Percentiles rank a stretch among this genome's conserved stretches.
phyloP scores from a whole-genome alignment of 2,797 vertebrate species.

The Uromys caudimaculatus region DNA sequence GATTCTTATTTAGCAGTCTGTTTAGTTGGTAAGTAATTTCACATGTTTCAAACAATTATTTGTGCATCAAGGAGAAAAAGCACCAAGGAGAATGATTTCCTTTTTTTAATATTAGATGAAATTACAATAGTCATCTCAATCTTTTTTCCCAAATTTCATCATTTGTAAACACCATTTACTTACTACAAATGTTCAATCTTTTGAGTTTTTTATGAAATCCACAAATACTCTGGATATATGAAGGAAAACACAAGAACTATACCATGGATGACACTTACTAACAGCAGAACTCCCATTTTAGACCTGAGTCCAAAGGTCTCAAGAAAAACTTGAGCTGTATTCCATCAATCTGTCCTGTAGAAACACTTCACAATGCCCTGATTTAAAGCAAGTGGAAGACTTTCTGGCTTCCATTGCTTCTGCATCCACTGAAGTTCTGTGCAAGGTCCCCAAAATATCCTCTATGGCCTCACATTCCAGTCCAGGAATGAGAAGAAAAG shows the following conservation, averaged over 20 bases:
- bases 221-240: constrained; percentile 34
- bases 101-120: constrained; percentile 70
- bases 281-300: constrained; percentile 1
- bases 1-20: constrained; percentile 48
- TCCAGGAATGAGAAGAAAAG: neutral
- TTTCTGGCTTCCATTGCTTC: no score
- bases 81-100: no score
- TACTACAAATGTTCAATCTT: constrained; percentile 64
- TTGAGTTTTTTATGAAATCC: constrained; percentile 67
- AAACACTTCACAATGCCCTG: no score
- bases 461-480: no score
- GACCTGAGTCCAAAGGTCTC: constrained; percentile 50
- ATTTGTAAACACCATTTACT: constrained; percentile 67
- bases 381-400: no score
- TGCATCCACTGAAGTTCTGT: no score
- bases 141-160: constrained; percentile 70
- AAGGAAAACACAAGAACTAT: constrained; percentile 66
- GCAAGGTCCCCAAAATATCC: no score
- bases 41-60: constrained; percentile 63
- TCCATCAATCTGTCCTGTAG: no score
- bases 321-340: constrained; percentile 49
- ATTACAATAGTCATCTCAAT: constrained; percentile 70
- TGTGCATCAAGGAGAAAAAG: constrained; percentile 70
- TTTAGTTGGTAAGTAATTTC: constrained; percentile 69
- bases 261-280: neutral